Evolutionary conservation across 2,888 invertebrate genomes (phyloP).

Genomic region (Eretmocerus hayati): DNA sequence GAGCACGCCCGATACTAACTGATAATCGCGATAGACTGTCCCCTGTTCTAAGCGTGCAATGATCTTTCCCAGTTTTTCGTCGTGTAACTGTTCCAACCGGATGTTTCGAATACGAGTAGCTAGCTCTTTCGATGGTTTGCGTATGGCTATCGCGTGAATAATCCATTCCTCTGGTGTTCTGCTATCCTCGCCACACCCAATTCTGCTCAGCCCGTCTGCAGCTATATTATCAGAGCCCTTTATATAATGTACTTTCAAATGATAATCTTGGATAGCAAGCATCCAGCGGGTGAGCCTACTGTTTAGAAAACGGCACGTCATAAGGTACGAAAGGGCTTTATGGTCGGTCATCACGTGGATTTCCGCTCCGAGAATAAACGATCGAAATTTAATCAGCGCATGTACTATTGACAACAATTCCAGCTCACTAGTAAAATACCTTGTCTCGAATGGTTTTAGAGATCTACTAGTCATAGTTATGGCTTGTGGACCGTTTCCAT

Average conservation of each 20-base stretch:
- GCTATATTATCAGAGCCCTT: conserved; percentile 26
- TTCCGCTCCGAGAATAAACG: conserved; percentile 25
- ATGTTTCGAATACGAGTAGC: neutral
- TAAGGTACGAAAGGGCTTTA: conserved; percentile 27
- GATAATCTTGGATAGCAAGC: conserved; percentile 27
- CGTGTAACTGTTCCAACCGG: neutral
- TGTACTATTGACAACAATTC: conserved; percentile 29
- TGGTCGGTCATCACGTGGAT: conserved; percentile 29
- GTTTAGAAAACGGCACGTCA: conserved; percentile 27
- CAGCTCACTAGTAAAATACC: conserved; percentile 28
- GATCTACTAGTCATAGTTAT: conserved; percentile 27
- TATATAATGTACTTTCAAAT: conserved; percentile 24
- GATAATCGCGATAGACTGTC: neutral
- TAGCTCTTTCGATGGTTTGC: neutral
- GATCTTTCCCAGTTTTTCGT: neutral
- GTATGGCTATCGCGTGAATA: neutral
- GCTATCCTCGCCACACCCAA: neutral
- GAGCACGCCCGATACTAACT: neutral
- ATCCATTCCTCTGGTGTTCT: neutral
- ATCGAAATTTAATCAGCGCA: conserved; percentile 27
- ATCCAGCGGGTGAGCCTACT: conserved; percentile 29
- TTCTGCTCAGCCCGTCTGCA: conserved; percentile 28
- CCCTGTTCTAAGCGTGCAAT: neutral
- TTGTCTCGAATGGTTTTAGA: conserved; percentile 21
- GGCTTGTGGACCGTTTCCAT: conserved; percentile 4